Base-by-base conservation (phyloP, 2,113 vertebrate species). In the Etheostoma spectabile region DNA sequence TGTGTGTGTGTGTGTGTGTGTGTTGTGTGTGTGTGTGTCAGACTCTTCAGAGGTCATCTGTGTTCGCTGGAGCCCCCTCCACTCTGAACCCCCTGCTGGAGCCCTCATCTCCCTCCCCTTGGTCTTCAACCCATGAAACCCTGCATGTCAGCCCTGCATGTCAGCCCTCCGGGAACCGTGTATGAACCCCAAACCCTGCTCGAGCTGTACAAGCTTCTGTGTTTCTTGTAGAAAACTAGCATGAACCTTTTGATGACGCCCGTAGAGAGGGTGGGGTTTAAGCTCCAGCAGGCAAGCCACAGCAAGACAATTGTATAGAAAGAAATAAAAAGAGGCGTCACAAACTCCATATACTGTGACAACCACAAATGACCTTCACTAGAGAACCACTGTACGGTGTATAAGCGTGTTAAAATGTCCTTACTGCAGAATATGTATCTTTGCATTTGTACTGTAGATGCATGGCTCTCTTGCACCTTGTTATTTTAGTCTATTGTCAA, bases 31-130 rank as follows among this genome's bases (percentile, higher is more conserved):
- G 27, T 92, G 83, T 94, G 79, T 80, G 78, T 89, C 77, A 94
- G 94, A 94, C 89, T 87, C 87, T 0, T 82, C 79, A 14, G 92
- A 94, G 59, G 73, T 86, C 62, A 73, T 90, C 73, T 92, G 92
- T 88, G 80, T 94, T 73, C 88, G 79, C 66, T 94, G 94, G 93
- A 95, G 88, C 63, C 86, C 93, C 27, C 73, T 93, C 70, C 91
- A 90, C 81, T 88, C 87, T 81, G 92, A 93, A 19, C 78, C 90
- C 22, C 86, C 89, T 4, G 60, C 79, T n/a, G 83, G 80, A 85
- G 79, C 69, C 48, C 74, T 92, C 57, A 64, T 91, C 57, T 91
- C 93, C n/a, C 86, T 93, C 45, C 85, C 93, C 14, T 24, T 85
- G 92, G 91, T 86, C 80, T 86, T 83, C 90, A 74, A 66, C 79